Evolutionary conservation across 2,888 invertebrate species (phyloP), one percentile per base, ranked within the genome.

Genomic region (Pasiphila rectangulata): DNA sequence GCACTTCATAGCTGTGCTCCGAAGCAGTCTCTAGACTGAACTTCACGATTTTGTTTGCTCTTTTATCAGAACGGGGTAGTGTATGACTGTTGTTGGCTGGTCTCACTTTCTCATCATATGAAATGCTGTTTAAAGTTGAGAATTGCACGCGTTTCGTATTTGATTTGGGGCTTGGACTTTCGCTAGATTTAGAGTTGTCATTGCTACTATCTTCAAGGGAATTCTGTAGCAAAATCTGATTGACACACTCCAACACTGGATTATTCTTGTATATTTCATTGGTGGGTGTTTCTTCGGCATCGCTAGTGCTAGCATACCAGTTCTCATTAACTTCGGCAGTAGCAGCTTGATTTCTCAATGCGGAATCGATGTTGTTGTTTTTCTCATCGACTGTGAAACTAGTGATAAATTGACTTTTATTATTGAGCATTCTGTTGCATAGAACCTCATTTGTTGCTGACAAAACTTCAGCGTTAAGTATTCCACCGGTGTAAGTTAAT

Each of bases 241-340:
- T 95, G 56, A 96, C 95, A 69, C 95, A 95, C 76, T 96, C 95
- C 37, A 96, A 79, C 4, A 96, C 95, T 1, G 95, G 95, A 79
- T 95, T 96, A 59, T 95, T 94, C 72, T 93, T 92, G 59, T 93
- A 93, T 59, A 93, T 91, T 69, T 92, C 92, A 67, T 91, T 90
- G 13, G 92, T 91, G 45, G 92, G 92, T 53, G 92, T 91, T 57
- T 94, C 94, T 69, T 95, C 95, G 30, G 93, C 93, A 68, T 94
- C 95, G 67, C 94, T 94, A 10, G 93, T 93, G 67, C 93, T 93
- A 7, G 93, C 93, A 75, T 95, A 95, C 95, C 95, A 95, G 74
- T 94, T 94, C 61, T 94, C 94, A 62, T 90, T 92, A 3, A 90
- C 84, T 58, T 92, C 91, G 36, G 83, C 83, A 25, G 69, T 67